Conservation (phyloP, 2,888 invertebrate genomes). For the Exephanes ischioxanthus region DNA sequence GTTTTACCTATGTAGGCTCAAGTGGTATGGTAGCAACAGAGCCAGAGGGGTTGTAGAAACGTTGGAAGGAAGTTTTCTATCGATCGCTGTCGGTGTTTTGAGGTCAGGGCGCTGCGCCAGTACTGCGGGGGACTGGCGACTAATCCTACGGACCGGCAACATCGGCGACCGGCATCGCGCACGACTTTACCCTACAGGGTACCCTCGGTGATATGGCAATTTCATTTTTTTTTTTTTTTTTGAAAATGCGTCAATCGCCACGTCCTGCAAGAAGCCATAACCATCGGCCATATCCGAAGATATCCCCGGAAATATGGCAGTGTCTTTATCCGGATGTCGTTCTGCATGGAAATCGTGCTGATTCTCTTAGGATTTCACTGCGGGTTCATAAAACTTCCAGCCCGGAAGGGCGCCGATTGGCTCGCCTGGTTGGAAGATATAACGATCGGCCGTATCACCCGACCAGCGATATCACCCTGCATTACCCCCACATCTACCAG, state of each 20-base stretch:
- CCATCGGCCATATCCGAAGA: neutral
- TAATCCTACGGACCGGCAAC: slow-evolving; percentile 69
- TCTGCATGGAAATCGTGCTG: neutral
- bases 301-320: neutral
- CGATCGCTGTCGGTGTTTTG: slow-evolving; percentile 81
- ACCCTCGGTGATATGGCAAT: neutral
- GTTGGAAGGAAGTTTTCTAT: slow-evolving; percentile 82
- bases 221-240: neutral
- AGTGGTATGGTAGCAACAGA: slow-evolving; percentile 54
- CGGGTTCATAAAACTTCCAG: neutral
- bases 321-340: neutral
- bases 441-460: neutral
- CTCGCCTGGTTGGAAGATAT: too few species aligned
- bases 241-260: neutral
- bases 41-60: slow-evolving; percentile 62
- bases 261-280: neutral
- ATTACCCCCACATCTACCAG: neutral
- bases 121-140: slow-evolving; percentile 78
- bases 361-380: neutral
- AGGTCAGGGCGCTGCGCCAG: slow-evolving; percentile 85
- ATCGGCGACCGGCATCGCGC: slow-evolving; percentile 68
- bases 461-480: neutral
- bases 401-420: neutral
- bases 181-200: slow-evolving; percentile 6
- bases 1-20: slow-evolving; percentile 57